Conservation (phyloP, 2,113 vertebrate genomes). For the Tetrax tetrax region DNA sequence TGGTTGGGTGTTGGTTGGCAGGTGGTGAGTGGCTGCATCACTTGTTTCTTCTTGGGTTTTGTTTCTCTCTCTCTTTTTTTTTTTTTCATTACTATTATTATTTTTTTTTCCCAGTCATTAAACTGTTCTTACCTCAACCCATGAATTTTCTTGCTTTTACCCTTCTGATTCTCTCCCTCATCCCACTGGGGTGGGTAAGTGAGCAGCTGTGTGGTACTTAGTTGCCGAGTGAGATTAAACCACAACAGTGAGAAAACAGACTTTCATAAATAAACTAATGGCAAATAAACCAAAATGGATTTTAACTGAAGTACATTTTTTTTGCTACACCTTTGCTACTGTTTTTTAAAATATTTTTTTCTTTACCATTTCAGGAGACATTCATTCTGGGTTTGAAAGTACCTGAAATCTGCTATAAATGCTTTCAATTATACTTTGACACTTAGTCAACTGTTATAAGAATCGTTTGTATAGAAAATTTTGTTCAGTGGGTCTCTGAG, state of each 20-base stretch:
- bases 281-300: not conserved
- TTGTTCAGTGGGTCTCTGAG: not conserved
- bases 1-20: too few species aligned
- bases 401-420: not conserved
- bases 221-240: too few species aligned
- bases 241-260: not conserved
- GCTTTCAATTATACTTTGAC: not conserved
- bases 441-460: not conserved
- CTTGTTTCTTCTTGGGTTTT: too few species aligned
- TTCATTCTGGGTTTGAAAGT: not conserved
- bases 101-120: too few species aligned
- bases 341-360: not conserved
- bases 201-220: too few species aligned
- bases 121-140: too few species aligned
- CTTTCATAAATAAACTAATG: not conserved
- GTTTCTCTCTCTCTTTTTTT: too few species aligned
- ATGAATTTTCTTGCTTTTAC: too few species aligned
- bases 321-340: not conserved
- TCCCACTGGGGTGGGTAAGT: too few species aligned
- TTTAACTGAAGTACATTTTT: not conserved
- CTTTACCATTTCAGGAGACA: not conserved
- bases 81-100: too few species aligned
- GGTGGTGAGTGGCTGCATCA: too few species aligned
- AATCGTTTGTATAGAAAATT: not conserved
- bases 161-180: too few species aligned